phyloP scores from a whole-genome alignment of 2,797 vertebrate genomes.

The Sebastes variabilis region DNA sequence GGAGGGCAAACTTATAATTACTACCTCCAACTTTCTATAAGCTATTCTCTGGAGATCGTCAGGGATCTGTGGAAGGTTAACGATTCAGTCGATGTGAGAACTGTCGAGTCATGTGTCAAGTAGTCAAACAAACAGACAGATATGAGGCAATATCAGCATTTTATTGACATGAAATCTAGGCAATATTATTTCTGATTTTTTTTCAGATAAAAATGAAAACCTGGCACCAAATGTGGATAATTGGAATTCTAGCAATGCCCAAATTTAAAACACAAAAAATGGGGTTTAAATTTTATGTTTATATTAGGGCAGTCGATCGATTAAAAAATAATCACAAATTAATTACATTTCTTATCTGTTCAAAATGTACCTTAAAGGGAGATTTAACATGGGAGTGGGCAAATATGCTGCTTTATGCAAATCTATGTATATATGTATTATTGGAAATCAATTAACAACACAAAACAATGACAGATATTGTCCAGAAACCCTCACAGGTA shows the following conservation, averaged over 20 bases:
- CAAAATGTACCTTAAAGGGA: no score
- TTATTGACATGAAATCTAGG: not conserved
- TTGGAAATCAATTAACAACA: no score
- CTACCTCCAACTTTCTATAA: conserved; percentile 39
- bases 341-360: no score
- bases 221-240: not conserved
- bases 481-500: no score
- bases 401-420: no score
- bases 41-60: conserved; percentile 21
- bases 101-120: not conserved
- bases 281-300: no score
- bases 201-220: not conserved
- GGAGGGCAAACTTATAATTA: conserved; percentile 60
- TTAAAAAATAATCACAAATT: no score
- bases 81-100: not conserved
- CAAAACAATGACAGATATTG: no score
- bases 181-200: not conserved
- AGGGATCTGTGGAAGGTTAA: not conserved
- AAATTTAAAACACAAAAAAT: not conserved
- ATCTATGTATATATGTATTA: no score
- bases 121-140: not conserved
- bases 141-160: not conserved
- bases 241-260: not conserved
- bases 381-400: no score
- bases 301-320: no score